Evolutionary conservation across 23 tunicate species (phyloP), one percentile per base, ranked within the genome.

Genomic region (Trididemnum clinides): DNA sequence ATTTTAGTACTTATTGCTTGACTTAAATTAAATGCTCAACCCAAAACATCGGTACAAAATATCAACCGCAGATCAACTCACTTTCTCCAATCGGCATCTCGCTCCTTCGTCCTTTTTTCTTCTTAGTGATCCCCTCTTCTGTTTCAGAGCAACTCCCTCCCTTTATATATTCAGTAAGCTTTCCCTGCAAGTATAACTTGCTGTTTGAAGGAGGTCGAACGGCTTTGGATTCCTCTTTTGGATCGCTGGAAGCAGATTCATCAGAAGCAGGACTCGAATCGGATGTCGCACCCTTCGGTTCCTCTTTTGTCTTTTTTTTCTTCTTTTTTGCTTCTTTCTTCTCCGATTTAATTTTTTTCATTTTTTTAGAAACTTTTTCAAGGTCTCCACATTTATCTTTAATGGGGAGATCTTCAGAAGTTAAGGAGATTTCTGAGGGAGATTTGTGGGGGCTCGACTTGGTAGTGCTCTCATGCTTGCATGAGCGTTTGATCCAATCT

Each of bases 51-150:
- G n/a, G n/a, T n/a, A n/a, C n/a, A n/a, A n/a, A n/a, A n/a, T n/a
- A n/a, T n/a, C n/a, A n/a, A n/a, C n/a, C n/a, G n/a, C n/a, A n/a
- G n/a, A n/a, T n/a, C n/a, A n/a, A 51, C 84, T 64, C 63, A 86
- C 90, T 86, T 78, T 86, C 84, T 32, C 90, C 90, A 35, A 78
- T 33, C 1, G 90, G 90, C 84, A 77, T 77, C 33, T 73, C 18
- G 18, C 10, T 38, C 2, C 28, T 28, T 25, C 81, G 37, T 39
- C 28, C 38, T 39, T 37, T 33, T 34, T 78, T 77, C 34, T 58
- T 50, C 88, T 84, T 84, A 44, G 20, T 37, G n/a, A n/a, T n/a
- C 19, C 70, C 32, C 1, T 5, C 44, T 6, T 33, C 33, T 35
- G 28, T 80, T 1, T 50, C 79, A 3, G 26, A 4, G 29, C 2